Evolutionary conservation across 1,140 invertebrate species (phyloP), one percentile per base, ranked within the genome.

Genomic region (Hestina assimilis): DNA sequence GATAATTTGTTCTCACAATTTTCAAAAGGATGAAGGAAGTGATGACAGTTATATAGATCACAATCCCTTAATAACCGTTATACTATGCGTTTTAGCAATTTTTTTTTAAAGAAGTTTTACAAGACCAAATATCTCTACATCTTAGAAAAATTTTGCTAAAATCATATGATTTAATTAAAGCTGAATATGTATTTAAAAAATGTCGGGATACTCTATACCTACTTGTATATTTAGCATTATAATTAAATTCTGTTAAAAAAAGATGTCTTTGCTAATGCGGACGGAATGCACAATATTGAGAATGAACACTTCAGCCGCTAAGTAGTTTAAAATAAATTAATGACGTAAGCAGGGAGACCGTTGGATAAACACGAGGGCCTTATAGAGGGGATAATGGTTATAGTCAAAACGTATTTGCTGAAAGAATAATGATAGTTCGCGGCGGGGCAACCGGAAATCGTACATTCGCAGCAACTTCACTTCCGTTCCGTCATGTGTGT

Each of bases 1-100:
- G 72, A 88, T 86, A 86, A 88, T 88, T 88, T 88, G 85, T 88
- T 88, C 84, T 79, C 84, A 88, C 83, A 85, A 73, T 75, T 74
- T 69, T 69, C 53, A 72, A 70, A 59, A 52, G 48, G 59, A 81
- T 79, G 65, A 60, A 62, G 79, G 79, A 84, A 84, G 81, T 73
- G 83, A 78, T 83, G 84, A 88, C 84, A 86, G 84, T 72, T 80
- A 77, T 69, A 66, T 33, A 62, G 63, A 77, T 79, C 53, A 70
- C 63, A 66, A 73, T 80, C 56, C 56, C 60, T 66, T 57, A 51
- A 45, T 5, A 42, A 78, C 82, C 72, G 82, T 83, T 81, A 78
- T 31, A 46, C 19, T 47, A 55, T 40, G 61, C 62, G 59, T n/a
- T n/a, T n/a, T n/a, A n/a, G n/a, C n/a, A n/a, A n/a, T n/a, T n/a